Evolutionary conservation across 2,888 invertebrate species (phyloP), one percentile per base, ranked within the genome.

Genomic region (Oxystoma pomonae): DNA sequence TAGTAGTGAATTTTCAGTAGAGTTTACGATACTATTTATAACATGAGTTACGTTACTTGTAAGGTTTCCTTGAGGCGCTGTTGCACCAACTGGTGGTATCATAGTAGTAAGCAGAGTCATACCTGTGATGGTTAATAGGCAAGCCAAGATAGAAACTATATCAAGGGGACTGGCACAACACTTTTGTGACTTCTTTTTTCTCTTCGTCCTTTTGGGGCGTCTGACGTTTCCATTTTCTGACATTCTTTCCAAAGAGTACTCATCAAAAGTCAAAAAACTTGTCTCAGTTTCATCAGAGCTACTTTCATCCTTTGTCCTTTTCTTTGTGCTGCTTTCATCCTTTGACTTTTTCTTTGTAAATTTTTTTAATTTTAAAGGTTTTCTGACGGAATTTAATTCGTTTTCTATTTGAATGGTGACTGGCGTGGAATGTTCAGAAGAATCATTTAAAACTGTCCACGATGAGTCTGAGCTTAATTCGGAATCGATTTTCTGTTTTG

Each of bases 61-160:
- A n/a, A n/a, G n/a, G n/a, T n/a, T n/a, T n/a, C n/a, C n/a, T n/a
- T n/a, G n/a, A n/a, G n/a, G n/a, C n/a, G n/a, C n/a, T 35, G 35
- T 7, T 7, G 62, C 62, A 17, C 59, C 61, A 57, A 19, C 61
- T 35, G 57, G 60, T 12, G 75, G 74, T 21, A 73, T 65, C 16
- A 75, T 51, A 21, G 74, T 68, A 52, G 73, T 74, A 9, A 76
- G 64, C 17, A 76, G 65, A 1, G 74, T 72, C 20, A 76, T 67
- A 16, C 76, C 75, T 20, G 75, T 72, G 5, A 76, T 67, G 19
- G 74, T 73, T 52, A 76, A 58, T 12, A 76, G 64, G 20, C 74
- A 73, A 3, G 73, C 74, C 55, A 71, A 67, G 20, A 76, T 65
- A 52, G 73, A 69, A 2, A 76, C 59, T 1, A 71, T 67, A 59